Conservation (phyloP, 2,888 invertebrate genomes). For the Rotaria macrura region DNA sequence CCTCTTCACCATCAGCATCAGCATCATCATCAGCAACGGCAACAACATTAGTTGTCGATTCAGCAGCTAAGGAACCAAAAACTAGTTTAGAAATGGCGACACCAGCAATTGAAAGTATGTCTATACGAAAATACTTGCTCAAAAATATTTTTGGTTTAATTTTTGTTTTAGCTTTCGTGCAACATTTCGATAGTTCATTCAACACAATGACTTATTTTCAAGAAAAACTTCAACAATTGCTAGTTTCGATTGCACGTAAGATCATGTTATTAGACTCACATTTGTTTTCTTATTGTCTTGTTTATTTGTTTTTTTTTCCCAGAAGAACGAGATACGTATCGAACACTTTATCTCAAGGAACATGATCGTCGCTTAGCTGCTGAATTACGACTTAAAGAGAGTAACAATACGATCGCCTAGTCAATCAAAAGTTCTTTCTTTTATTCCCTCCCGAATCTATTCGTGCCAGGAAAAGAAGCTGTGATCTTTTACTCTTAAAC, state of each 20-base stretch:
- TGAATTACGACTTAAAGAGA: constrained; percentile 1
- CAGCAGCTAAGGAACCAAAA: background rate
- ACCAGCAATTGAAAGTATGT: background rate
- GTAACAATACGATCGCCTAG: background rate
- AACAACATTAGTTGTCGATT: background rate
- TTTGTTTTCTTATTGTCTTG: too few species aligned
- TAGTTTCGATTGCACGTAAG: constrained; percentile 12
- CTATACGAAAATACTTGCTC: background rate
- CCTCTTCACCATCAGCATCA: background rate
- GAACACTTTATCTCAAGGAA: background rate
- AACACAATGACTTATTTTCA: constrained; percentile 20
- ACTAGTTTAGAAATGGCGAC: background rate
- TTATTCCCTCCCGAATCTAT: background rate
- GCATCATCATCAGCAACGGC: background rate
- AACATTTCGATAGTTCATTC: background rate
- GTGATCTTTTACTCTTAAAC: background rate
- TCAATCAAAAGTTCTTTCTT: background rate
- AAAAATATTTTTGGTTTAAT: background rate
- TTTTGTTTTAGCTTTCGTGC: constrained; percentile 3
- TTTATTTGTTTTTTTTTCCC: too few species aligned
- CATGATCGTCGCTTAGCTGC: background rate
- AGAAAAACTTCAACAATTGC: background rate
- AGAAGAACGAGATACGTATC: constrained; percentile 13
- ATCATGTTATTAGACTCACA: background rate
- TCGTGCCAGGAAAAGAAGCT: background rate